A percentile compares a stretch with the other conserved stretches of the same genome.
These are phyloP conservation scores for Alexandromys fortis DNA, from an alignment of 2,113 vertebrate species.

Conservation along the genomic window DNA sequence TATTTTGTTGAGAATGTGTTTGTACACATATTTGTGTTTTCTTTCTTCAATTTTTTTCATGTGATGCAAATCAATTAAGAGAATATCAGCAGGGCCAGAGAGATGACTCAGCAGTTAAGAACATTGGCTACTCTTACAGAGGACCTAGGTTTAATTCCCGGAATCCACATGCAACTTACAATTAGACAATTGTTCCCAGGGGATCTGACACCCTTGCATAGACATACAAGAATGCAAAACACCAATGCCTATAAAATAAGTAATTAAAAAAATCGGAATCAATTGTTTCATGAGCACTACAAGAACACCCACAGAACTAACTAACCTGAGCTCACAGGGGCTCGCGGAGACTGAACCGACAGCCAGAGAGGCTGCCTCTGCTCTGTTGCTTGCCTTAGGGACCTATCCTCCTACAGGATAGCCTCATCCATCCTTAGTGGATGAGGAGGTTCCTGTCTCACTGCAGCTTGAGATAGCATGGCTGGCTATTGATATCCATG, in stretches of 20 bases:
- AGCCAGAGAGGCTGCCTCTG: no score
- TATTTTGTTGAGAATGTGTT: not conserved
- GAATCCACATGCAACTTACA: not conserved
- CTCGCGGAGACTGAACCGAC: no score
- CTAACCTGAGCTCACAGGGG: no score
- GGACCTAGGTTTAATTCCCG: not conserved
- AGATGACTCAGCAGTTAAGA: not conserved
- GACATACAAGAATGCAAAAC: not conserved
- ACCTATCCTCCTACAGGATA: no score
- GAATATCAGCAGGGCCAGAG: not conserved
- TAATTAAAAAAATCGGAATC: not conserved
- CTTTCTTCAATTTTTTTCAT: not conserved
- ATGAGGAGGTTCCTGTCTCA: no score
- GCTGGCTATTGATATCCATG: no score
- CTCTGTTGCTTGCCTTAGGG: no score
- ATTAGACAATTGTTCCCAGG: no score
- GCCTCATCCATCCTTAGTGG: no score
- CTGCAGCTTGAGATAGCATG: no score
- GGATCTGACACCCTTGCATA: not conserved
- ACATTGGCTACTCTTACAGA: not conserved
- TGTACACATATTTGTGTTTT: not conserved
- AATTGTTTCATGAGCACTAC: no score
- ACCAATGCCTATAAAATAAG: not conserved
- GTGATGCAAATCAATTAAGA: not conserved
- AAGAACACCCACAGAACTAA: no score